These are phyloP conservation scores for Ptycholaimellus sp. DNA, from an alignment of 2,888 invertebrate species.

Conservation along the genomic window DNA sequence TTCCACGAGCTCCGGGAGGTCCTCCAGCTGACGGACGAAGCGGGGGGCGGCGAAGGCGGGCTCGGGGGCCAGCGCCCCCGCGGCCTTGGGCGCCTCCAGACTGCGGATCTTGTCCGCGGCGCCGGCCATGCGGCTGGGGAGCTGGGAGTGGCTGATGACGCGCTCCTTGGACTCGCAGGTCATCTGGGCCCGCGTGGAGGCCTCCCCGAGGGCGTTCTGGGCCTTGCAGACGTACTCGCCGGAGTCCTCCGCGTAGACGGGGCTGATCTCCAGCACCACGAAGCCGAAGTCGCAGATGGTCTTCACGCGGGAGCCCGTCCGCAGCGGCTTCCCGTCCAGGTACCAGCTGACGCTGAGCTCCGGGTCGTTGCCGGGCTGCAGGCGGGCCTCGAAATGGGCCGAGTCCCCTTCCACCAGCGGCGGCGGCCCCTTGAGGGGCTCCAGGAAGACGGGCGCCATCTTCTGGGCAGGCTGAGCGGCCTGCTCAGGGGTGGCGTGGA, in stretches of 20 bases:
- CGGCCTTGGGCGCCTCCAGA: slow-evolving; percentile 17
- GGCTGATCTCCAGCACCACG: slow-evolving; percentile 81
- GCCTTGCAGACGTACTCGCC: slow-evolving; percentile 19
- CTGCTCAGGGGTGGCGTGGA: slow-evolving; percentile 15
- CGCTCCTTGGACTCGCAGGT: slow-evolving; percentile 56
- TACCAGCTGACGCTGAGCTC: slow-evolving; percentile 40
- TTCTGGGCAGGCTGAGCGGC: too few relatives aligned
- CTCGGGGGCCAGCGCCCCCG: slow-evolving; percentile 31
- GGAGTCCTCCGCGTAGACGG: slow-evolving; percentile 66
- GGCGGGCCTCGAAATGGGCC: slow-evolving; percentile 22
- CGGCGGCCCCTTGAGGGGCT: slow-evolving; percentile 19
- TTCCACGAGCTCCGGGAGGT: slow-evolving; percentile 61
- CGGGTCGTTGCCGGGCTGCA: slow-evolving; percentile 22
- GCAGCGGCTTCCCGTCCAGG: slow-evolving; percentile 66
- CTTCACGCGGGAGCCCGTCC: slow-evolving; percentile 71
- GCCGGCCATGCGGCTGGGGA: slow-evolving; percentile 74
- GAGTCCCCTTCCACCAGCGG: slow-evolving; percentile 19
- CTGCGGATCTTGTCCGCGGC: slow-evolving; percentile 33
- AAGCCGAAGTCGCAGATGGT: slow-evolving; percentile 92
- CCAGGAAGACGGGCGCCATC: slow-evolving; percentile 23
- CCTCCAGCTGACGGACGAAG: slow-evolving; percentile 61
- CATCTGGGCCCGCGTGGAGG: slow-evolving; percentile 63
- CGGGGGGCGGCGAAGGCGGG: slow-evolving; percentile 51
- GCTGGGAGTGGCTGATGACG: slow-evolving; percentile 63
- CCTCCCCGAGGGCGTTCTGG: slow-evolving; percentile 33